Evolutionary conservation across 2,797 vertebrate genomes (phyloP).

Genomic region (Thripadectes ignobilis): DNA sequence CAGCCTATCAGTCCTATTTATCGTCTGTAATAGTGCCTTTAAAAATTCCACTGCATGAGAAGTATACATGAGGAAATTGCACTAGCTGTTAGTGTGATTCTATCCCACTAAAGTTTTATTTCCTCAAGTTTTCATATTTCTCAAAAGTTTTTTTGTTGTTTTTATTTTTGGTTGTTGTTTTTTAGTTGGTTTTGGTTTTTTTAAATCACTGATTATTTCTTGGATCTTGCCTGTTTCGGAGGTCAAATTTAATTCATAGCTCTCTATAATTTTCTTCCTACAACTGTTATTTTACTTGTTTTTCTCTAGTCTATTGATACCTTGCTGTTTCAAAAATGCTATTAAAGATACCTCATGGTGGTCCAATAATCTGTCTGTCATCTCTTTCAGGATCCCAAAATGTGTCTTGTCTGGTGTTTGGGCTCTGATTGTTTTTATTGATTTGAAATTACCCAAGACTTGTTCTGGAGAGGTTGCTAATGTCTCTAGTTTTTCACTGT

Average conservation of each 20-base stretch:
- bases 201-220: not conserved
- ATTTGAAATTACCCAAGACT: slow-evolving; percentile 33
- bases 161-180: not conserved
- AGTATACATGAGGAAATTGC: not conserved
- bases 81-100: not conserved
- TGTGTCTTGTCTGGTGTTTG: not conserved
- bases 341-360: not conserved
- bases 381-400: not conserved
- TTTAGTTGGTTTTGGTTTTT: not conserved
- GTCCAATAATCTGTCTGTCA: not conserved
- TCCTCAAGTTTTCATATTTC: not conserved
- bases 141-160: not conserved
- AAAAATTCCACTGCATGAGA: not conserved
- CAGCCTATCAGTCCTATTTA: not conserved
- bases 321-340: not conserved
- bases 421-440: slow-evolving; percentile 11
- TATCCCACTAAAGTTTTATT: not conserved
- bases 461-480: slow-evolving; percentile 8
- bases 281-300: not conserved
- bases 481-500: slow-evolving; percentile 15
- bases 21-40: not conserved
- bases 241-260: not conserved
- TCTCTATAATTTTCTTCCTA: not conserved
- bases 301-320: not conserved
- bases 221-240: not conserved